Percentiles rank a stretch among this genome's conserved stretches.
These are phyloP conservation scores for Mesopsocus fuscifrons DNA, from an alignment of 2,888 invertebrate genomes.

Conservation along the genomic window DNA sequence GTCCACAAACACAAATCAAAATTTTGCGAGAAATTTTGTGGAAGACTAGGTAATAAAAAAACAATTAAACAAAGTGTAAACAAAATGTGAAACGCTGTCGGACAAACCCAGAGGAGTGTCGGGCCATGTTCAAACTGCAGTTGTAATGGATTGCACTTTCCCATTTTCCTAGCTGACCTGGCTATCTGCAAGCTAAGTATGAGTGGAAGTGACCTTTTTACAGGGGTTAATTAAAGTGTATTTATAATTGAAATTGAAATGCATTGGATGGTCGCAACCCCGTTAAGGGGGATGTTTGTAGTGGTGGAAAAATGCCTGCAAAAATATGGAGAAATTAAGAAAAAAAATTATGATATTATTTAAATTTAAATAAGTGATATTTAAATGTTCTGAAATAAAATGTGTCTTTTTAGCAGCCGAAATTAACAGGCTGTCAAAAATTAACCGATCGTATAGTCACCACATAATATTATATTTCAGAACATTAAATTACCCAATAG, in stretches of 20 bases:
- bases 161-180: neutral
- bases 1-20: neutral
- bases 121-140: constrained; percentile 7
- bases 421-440: too few species aligned
- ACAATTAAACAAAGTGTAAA: constrained; percentile 10
- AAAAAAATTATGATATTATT: too few species aligned
- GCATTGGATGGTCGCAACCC: constrained; percentile 3
- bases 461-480: too few species aligned
- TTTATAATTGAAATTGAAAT: constrained; percentile 9
- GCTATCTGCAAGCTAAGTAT: neutral
- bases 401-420: too few species aligned
- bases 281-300: too few species aligned
- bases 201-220: neutral
- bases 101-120: constrained; percentile 7
- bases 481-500: too few species aligned
- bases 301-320: too few species aligned
- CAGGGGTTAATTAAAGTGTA: neutral
- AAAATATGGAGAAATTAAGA: too few species aligned
- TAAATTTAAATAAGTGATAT: too few species aligned
- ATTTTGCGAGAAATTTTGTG: too few species aligned
- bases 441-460: too few species aligned
- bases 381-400: too few species aligned
- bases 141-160: constrained; percentile 6
- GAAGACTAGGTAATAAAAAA: neutral
- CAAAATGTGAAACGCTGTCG: constrained; percentile 7